These are phyloP conservation scores for Bibio marci DNA, from an alignment of 2,888 invertebrate genomes.

Conservation along the genomic window DNA sequence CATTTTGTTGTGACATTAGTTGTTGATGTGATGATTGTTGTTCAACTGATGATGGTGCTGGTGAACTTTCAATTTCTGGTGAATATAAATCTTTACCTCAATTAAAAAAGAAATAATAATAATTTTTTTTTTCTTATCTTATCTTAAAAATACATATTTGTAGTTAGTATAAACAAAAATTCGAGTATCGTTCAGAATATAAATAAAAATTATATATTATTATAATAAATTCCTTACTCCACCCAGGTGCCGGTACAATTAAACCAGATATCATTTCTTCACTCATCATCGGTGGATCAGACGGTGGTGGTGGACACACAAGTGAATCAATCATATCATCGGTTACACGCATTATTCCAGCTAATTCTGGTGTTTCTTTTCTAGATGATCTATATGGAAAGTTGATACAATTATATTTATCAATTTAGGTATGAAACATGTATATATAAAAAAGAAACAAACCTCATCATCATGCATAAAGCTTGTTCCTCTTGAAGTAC, in stretches of 20 bases:
- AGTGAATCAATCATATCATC: conserved; percentile 90
- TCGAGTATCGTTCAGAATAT: too few species aligned
- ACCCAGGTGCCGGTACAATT: conserved; percentile 91
- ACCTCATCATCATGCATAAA: conserved; percentile 93
- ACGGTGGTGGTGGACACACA: conserved; percentile 91
- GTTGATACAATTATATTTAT: background rate
- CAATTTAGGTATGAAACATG: too few species aligned
- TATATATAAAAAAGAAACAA: too few species aligned
- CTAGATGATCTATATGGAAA: conserved; percentile 45
- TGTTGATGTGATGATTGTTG: conserved; percentile 17
- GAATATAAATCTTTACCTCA: conserved; percentile 59
- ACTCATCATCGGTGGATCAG: conserved; percentile 81
- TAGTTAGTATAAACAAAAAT: too few species aligned
- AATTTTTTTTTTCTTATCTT: too few species aligned
- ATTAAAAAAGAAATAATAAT: too few species aligned
- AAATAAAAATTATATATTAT: background rate
- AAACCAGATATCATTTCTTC: conserved; percentile 93
- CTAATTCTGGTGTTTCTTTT: conserved; percentile 61
- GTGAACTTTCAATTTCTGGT: conserved; percentile 41
- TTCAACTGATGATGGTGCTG: conserved; percentile 30
- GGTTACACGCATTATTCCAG: conserved; percentile 69
- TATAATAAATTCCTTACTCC: conserved; percentile 57
- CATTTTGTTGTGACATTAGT: conserved; percentile 2
- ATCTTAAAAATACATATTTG: too few species aligned
- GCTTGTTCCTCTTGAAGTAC: conserved; percentile 88